phyloP scores from a whole-genome alignment of 2,113 vertebrate species.

The Nycticorax nycticorax region DNA sequence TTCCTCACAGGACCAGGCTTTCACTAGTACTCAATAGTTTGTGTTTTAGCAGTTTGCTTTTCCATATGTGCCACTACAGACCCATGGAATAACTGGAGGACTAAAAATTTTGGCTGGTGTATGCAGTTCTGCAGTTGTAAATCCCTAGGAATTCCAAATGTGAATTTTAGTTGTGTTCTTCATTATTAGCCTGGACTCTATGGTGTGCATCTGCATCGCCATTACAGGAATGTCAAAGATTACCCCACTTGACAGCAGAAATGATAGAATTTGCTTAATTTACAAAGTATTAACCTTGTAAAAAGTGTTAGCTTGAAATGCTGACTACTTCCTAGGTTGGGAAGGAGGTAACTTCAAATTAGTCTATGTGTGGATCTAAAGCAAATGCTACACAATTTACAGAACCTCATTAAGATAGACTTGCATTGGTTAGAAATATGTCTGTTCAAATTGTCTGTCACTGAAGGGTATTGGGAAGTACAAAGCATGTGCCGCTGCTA shows the following conservation, averaged over 20 bases:
- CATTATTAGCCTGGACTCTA: no score
- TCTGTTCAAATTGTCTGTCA: background rate
- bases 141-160: background rate
- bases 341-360: background rate
- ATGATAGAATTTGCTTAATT: background rate
- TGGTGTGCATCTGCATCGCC: background rate
- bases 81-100: no score
- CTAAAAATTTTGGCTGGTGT: background rate
- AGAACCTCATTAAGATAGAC: background rate
- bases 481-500: rapidly evolving
- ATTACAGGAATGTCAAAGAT: background rate
- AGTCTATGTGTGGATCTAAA: background rate
- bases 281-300: background rate
- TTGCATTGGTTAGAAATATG: rapidly evolving
- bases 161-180: background rate
- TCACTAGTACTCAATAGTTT: rapidly evolving
- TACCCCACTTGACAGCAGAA: background rate
- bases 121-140: background rate
- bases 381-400: background rate
- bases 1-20: background rate
- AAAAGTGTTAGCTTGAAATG: background rate
- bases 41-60: background rate
- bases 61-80: background rate
- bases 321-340: background rate
- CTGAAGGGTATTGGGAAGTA: background rate